phyloP scores from a whole-genome alignment of 2,113 vertebrate genomes.

The Opisthocomus hoazin region DNA sequence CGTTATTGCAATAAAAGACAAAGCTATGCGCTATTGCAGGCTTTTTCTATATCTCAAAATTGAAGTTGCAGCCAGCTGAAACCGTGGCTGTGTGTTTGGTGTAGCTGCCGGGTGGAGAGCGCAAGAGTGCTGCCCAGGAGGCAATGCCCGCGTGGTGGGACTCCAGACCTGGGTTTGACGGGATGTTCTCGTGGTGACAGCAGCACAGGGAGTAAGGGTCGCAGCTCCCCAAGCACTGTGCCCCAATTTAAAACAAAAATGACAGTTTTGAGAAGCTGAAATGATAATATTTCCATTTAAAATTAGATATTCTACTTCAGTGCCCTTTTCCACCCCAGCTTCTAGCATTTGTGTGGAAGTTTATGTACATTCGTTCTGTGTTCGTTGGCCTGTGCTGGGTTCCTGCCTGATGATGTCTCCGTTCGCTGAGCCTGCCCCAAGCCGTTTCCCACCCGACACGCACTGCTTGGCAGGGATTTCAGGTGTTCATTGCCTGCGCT shows the following conservation, averaged over 20 bases:
- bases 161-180: background rate
- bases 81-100: background rate
- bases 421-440: background rate
- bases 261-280: background rate
- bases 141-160: background rate
- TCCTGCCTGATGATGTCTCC: background rate
- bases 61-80: background rate
- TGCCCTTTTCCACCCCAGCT: fast-evolving
- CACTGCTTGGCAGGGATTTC: background rate
- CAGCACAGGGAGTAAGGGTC: background rate
- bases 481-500: background rate
- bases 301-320: background rate
- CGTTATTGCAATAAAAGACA: background rate
- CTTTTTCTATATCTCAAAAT: background rate
- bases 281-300: background rate
- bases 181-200: background rate
- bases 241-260: background rate
- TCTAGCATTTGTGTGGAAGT: background rate
- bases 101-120: background rate
- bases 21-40: background rate
- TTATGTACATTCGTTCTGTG: background rate
- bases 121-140: background rate
- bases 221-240: background rate
- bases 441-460: background rate
- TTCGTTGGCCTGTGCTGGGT: background rate